A percentile compares a stretch with the other conserved stretches of the same genome.
Conservation (phyloP, 2,113 vertebrate species). For the Dendropsophus ebraccatus region DNA sequence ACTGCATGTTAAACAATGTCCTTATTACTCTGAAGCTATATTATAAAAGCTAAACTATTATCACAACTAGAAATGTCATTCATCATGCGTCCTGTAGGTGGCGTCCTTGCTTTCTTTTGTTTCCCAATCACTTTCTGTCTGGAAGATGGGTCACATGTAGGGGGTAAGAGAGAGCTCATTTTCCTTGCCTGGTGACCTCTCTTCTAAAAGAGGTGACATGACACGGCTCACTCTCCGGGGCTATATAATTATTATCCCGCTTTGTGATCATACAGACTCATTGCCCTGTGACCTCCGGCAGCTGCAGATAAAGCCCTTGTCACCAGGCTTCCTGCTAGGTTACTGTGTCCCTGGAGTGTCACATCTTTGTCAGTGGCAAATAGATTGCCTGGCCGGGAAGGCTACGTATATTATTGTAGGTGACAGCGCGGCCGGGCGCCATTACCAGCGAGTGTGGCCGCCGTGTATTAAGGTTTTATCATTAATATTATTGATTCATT, state of each 20-base stretch:
- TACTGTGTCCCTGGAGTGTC: slow-evolving; percentile 11
- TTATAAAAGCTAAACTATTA: neutral
- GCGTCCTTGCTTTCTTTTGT: slow-evolving; percentile 1
- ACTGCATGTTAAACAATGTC: neutral
- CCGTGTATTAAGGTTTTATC: slow-evolving; percentile 24
- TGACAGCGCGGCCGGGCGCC: slow-evolving; percentile 1
- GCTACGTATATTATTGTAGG: slow-evolving; percentile 17
- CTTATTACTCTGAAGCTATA: no score
- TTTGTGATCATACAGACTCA: slow-evolving; percentile 48
- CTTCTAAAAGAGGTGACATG: neutral
- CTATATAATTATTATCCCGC: slow-evolving; percentile 54
- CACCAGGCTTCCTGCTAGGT: slow-evolving; percentile 22
- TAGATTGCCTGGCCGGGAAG: slow-evolving; percentile 36
- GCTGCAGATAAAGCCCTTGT: slow-evolving; percentile 39
- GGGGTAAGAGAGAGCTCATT: slow-evolving; percentile 39
- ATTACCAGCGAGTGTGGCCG: neutral
- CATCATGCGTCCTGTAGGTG: neutral
- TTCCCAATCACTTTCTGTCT: neutral
- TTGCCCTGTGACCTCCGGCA: slow-evolving; percentile 43
- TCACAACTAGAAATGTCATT: neutral
- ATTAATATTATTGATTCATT: slow-evolving; percentile 47
- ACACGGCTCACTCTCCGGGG: slow-evolving; percentile 22
- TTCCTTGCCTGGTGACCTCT: slow-evolving; percentile 14
- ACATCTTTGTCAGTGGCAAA: slow-evolving; percentile 34
- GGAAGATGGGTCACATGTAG: slow-evolving; percentile 9